Percentiles rank a stretch among this genome's conserved stretches.
Evolutionary conservation across 2,113 vertebrate species (phyloP).

Genomic region (Vulpes lagopus): DNA sequence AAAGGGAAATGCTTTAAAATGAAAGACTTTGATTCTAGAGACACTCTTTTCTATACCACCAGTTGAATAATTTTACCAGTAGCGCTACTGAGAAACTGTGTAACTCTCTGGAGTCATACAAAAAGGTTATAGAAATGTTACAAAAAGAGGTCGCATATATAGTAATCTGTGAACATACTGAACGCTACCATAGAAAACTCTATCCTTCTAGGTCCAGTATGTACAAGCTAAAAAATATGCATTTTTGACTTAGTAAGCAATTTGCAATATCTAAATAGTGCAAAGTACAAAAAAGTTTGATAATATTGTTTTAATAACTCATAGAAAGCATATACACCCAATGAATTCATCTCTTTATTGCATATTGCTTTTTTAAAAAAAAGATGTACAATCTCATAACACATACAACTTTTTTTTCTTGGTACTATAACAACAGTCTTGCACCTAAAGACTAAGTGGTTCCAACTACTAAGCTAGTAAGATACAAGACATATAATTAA

Average conservation of each 20-base stretch:
- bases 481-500: constrained; percentile 87
- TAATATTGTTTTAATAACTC: constrained; percentile 69
- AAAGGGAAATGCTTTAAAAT: constrained; percentile 10
- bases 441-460: constrained; percentile 87
- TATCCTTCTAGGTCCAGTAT: neutral
- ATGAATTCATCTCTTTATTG: constrained; percentile 90
- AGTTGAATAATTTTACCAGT: neutral
- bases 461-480: constrained; percentile 88
- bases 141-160: neutral
- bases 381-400: constrained; percentile 91
- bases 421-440: constrained; percentile 87
- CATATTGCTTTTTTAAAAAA: constrained; percentile 87
- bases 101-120: neutral
- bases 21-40: neutral
- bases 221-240: neutral
- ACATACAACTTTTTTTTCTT: constrained; percentile 87
- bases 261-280: constrained; percentile 21
- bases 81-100: neutral
- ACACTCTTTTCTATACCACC: constrained; percentile 5
- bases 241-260: constrained; percentile 12
- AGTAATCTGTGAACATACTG: neutral
- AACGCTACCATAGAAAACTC: neutral
- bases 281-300: neutral
- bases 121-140: neutral
- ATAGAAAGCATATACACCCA: constrained; percentile 78